phyloP scores from a whole-genome alignment of 2,113 vertebrate species.

The Podiceps cristatus region DNA sequence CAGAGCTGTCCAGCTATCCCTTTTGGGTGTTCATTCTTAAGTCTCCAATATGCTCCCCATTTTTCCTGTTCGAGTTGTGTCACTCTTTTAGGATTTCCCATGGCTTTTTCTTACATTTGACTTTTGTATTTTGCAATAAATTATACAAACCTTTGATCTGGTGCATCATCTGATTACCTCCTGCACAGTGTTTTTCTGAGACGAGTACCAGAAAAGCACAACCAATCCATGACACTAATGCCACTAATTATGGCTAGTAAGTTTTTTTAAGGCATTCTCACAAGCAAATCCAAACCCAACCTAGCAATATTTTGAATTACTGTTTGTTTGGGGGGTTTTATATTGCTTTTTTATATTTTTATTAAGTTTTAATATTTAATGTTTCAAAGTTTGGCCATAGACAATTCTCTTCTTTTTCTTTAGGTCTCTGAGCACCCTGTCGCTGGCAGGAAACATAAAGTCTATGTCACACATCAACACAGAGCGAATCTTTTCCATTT shows the following conservation, averaged over 20 bases:
- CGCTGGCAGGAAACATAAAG: neutral
- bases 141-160: neutral
- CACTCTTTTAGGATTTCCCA: neutral
- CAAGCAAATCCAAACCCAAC: neutral
- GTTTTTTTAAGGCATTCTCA: neutral
- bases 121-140: neutral
- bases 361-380: neutral
- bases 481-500: neutral
- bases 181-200: neutral
- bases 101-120: neutral
- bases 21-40: neutral
- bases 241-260: neutral
- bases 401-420: neutral
- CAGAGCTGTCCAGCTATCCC: neutral
- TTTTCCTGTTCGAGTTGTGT: neutral
- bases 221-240: neutral
- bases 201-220: neutral
- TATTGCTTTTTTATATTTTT: neutral
- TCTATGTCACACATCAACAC: neutral
- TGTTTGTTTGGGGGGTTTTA: neutral
- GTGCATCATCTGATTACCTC: neutral
- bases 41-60: neutral
- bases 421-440: neutral
- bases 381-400: neutral
- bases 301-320: neutral